Conservation (phyloP, 2,888 invertebrate genomes). For the Standfussiana lucernea region DNA sequence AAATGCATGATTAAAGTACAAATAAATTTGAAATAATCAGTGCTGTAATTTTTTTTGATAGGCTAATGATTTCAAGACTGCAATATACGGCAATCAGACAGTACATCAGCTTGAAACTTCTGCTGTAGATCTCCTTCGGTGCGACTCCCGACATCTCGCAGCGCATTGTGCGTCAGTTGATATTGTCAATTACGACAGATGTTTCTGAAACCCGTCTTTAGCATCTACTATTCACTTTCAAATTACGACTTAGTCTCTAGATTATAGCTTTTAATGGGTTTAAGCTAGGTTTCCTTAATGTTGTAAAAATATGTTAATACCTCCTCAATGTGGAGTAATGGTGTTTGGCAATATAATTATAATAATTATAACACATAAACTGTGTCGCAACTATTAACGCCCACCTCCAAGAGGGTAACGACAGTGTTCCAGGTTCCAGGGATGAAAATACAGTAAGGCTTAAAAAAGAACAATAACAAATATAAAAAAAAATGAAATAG, state of each 20-base stretch:
- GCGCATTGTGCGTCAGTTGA: conserved; percentile 59
- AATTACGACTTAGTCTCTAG: conserved; percentile 35
- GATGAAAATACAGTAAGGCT: no score
- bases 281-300: background rate
- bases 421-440: no score
- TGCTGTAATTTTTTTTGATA: background rate
- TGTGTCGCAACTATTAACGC: no score
- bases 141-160: conserved; percentile 52
- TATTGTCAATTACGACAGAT: conserved; percentile 67
- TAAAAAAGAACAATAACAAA: no score
- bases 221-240: conserved; percentile 28
- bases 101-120: conserved; percentile 45
- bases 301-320: background rate
- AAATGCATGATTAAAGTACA: background rate
- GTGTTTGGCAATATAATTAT: background rate
- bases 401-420: no score
- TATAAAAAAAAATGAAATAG: no score
- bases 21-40: background rate
- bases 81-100: background rate
- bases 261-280: conserved; percentile 22
- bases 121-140: conserved; percentile 7
- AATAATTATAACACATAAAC: no score
- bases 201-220: conserved; percentile 53
- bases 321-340: background rate
- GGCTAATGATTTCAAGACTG: background rate